Evolutionary conservation across 2,888 invertebrate genomes (phyloP), one percentile per base, ranked within the genome.

Genomic region (Euclidia mi): DNA sequence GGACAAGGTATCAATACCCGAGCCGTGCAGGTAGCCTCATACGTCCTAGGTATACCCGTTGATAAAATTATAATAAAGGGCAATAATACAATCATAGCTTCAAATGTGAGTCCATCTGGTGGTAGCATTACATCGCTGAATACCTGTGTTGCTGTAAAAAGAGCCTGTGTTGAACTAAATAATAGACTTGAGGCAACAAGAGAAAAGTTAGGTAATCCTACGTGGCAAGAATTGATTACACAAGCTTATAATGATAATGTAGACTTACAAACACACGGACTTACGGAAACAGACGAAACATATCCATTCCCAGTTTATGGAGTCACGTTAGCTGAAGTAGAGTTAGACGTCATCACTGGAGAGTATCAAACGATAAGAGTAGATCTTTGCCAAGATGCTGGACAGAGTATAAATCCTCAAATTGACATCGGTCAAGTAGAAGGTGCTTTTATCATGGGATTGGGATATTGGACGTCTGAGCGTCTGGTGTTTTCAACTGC

Each of bases 1-100:
- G 97, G 97, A 0, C 97, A 97, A 92, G 97, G 97, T 3, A 94
- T 97, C 44, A 96, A 97, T 64, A 97, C 97, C 0, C 97, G 97
- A 94, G 96, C 95, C 0, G 95, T 96, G 1, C 97, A 97, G 92
- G 95, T 97, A 37, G 62, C 62, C 15, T 69, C 68, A 15, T 56
- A 60, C 20, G 11, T 68, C 10, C 56, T 71, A 3, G 56, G 61
- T 0, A 64, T 71, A 20, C 48, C 72, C 28, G 35, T 71, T 1
- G 51, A 71, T 0, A 71, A 71, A 61, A 67, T 71, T 0, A 51
- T 51, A 20, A 34, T 76, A 2, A 72, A 72, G 51, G 68, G 48
- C 25, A 66, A 72, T 25, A 71, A 66, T 10, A 73, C 76, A 0
- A 34, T 55, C 4, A 58, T 61, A 25, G 50, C 57, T n/a, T 65